These are phyloP conservation scores for Sebastes taczanowskii DNA, from an alignment of 2,797 vertebrate genomes.

Conservation along the genomic window DNA sequence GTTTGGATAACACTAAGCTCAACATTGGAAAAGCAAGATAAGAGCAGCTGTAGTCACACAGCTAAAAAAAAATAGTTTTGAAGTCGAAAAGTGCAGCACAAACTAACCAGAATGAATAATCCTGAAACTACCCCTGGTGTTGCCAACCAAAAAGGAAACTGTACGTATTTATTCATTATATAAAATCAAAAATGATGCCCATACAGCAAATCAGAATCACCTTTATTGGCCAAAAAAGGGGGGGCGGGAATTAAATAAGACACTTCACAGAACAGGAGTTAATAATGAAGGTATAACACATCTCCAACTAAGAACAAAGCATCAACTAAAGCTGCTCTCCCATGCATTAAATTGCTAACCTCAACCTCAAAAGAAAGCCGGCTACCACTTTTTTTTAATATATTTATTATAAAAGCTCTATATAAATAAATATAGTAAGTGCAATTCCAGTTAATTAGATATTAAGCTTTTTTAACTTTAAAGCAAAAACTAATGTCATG, in stretches of 20 bases:
- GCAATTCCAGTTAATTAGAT: not conserved
- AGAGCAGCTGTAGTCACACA: slow-evolving; percentile 32
- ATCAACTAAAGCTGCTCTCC: slow-evolving; percentile 14
- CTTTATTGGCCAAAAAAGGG: not conserved
- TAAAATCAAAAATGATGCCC: slow-evolving; percentile 14
- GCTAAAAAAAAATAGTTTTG: slow-evolving; percentile 25
- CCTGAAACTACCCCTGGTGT: not conserved
- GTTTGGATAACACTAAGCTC: slow-evolving; percentile 48
- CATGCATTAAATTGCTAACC: slow-evolving; percentile 37
- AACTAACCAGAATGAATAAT: not conserved
- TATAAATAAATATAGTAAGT: not conserved
- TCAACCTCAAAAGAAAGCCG: slow-evolving; percentile 9
- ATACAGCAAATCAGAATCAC: not conserved
- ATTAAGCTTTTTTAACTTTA: not conserved
- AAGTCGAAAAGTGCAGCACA: slow-evolving; percentile 24
- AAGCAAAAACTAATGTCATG: not conserved
- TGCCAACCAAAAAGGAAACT: not conserved
- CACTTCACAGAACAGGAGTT: slow-evolving; percentile 21
- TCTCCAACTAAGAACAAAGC: slow-evolving; percentile 16
- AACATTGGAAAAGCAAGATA: slow-evolving; percentile 58
- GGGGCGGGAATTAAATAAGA: not conserved
- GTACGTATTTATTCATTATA: not conserved
- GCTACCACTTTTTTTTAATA: not conserved
- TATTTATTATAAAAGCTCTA: not conserved
- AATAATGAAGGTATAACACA: slow-evolving; percentile 26